phyloP scores from a whole-genome alignment of 1,140 invertebrate genomes.

The Uloborus diversus region DNA sequence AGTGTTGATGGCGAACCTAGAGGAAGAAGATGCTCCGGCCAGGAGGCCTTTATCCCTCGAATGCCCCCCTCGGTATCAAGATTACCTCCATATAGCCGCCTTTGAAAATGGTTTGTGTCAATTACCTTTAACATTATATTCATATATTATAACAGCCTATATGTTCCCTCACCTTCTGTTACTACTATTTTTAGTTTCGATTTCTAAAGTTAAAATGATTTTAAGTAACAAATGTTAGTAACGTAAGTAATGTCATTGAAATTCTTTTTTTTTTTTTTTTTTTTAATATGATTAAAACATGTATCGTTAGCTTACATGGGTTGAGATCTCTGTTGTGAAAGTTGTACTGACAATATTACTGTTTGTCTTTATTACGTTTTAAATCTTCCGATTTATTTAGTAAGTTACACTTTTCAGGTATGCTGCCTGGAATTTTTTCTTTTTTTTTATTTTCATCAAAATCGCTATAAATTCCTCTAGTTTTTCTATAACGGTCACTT shows the following conservation, averaged over 20 bases:
- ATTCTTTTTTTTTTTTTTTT: not conserved
- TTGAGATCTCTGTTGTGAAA: too few relatives aligned
- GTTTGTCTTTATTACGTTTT: too few relatives aligned
- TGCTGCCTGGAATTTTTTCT: not conserved
- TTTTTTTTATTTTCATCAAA: too few relatives aligned
- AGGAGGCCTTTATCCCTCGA: slow-evolving; percentile 34
- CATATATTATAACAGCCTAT: too few relatives aligned
- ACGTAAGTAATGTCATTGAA: not conserved
- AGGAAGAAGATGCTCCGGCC: slow-evolving; percentile 38
- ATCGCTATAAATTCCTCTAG: too few relatives aligned
- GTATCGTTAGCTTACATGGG: too few relatives aligned
- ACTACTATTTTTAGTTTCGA: not conserved
- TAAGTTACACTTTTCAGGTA: not conserved
- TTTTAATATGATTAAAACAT: too few relatives aligned
- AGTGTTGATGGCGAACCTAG: slow-evolving; percentile 33
- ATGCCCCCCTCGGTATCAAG: slow-evolving; percentile 40
- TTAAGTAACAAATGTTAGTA: not conserved
- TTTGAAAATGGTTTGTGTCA: slow-evolving; percentile 26
- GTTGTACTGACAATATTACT: too few relatives aligned
- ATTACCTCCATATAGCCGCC: slow-evolving; percentile 40
- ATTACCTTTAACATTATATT: too few relatives aligned
- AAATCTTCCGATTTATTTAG: too few relatives aligned
- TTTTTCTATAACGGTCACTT: too few relatives aligned
- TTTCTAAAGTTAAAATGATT: not conserved
- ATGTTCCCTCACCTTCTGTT: not conserved